phyloP scores from a whole-genome alignment of 2,797 vertebrate species.

The Dendrocincla tyrannina region DNA sequence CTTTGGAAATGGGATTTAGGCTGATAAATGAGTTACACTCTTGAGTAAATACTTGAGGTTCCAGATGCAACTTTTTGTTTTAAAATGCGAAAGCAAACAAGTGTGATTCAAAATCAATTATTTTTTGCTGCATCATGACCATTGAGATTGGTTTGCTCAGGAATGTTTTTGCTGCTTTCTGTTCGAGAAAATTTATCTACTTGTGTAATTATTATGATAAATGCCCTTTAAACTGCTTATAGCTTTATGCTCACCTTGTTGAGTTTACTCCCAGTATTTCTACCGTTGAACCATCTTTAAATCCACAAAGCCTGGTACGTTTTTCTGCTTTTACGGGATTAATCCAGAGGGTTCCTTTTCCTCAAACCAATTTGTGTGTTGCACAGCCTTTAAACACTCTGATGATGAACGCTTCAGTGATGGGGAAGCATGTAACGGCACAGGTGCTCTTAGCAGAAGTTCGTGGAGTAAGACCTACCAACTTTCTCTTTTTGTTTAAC shows the following conservation, averaged over 20 bases:
- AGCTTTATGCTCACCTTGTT: not conserved
- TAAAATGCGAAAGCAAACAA: not conserved
- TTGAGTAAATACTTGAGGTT: not conserved
- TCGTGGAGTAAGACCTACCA: constrained; percentile 55
- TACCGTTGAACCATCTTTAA: not conserved
- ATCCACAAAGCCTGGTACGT: not conserved
- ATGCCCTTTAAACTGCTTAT: not conserved
- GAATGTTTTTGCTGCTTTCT: not conserved
- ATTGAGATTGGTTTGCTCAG: not conserved
- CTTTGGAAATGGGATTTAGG: not conserved
- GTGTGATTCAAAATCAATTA: not conserved
- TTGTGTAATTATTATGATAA: not conserved
- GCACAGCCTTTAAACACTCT: constrained; percentile 80
- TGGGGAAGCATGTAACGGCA: constrained; percentile 79
- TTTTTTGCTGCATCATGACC: not conserved
- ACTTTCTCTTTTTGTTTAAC: constrained; percentile 4
- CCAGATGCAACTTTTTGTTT: not conserved
- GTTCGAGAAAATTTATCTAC: not conserved
- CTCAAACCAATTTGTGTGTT: constrained; percentile 66
- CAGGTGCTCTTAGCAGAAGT: constrained; percentile 78
- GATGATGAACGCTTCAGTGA: constrained; percentile 85
- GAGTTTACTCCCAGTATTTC: not conserved
- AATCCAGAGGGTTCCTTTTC: constrained; percentile 10
- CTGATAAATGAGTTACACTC: not conserved
- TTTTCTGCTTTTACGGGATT: not conserved